A percentile compares a stretch with the other conserved stretches of the same genome.
Conservation (phyloP, 2,797 vertebrate genomes). For the Hyperoplus lanceolatus region DNA sequence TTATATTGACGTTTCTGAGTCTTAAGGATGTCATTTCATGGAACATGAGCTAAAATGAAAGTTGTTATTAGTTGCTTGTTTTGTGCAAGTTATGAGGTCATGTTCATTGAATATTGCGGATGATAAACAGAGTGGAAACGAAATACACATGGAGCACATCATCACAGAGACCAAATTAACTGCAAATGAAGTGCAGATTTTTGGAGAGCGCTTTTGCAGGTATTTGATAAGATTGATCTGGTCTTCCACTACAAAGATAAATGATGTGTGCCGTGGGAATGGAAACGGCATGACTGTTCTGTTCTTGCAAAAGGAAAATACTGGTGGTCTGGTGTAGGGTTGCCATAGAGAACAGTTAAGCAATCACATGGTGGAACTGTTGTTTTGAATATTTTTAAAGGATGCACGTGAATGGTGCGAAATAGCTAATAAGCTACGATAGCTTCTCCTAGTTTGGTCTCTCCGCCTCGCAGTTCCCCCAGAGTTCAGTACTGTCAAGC, state of each 20-base stretch:
- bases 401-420: not conserved
- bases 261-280: constrained; percentile 31
- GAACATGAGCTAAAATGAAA: constrained; percentile 23
- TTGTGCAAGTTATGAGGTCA: constrained; percentile 59
- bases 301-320: constrained; percentile 15
- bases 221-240: constrained; percentile 48
- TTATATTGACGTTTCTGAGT: constrained; percentile 25
- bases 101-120: constrained; percentile 35
- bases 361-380: not conserved
- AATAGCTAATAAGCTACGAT: not conserved
- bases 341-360: not conserved
- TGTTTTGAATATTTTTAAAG: constrained; percentile 5
- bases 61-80: constrained; percentile 39
- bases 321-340: not conserved
- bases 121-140: constrained; percentile 58
- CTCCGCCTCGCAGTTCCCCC: not conserved
- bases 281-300: constrained; percentile 31
- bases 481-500: not conserved
- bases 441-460: not conserved
- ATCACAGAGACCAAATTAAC: constrained; percentile 38
- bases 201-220: constrained; percentile 36
- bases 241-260: constrained; percentile 27
- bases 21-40: constrained; percentile 15
- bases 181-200: constrained; percentile 64
- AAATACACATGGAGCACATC: constrained; percentile 52